Percentiles rank a stretch among this genome's conserved stretches.
phyloP scores from a whole-genome alignment of 2,797 vertebrate genomes.

The Enteromius radiatus region DNA sequence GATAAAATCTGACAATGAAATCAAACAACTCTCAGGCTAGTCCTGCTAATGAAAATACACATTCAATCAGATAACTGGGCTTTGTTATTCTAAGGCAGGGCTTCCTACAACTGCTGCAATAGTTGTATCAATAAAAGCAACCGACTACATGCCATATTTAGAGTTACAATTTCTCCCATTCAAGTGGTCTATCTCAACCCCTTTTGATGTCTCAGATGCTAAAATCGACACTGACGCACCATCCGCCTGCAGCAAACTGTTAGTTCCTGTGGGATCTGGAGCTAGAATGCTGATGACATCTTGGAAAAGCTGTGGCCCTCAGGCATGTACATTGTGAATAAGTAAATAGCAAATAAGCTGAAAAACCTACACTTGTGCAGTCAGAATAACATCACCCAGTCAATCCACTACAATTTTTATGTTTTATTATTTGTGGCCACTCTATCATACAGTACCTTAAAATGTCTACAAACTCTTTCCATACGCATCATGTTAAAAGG shows the following conservation, averaged over 20 bases:
- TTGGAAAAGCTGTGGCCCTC: constrained; percentile 17
- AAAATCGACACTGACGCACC: constrained; percentile 23
- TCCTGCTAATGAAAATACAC: background rate
- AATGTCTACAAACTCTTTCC: background rate
- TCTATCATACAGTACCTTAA: background rate
- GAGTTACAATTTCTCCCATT: background rate
- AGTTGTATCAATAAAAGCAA: background rate
- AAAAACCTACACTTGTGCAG: constrained; percentile 54
- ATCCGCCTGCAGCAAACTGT: constrained; percentile 25
- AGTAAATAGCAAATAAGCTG: constrained; percentile 27
- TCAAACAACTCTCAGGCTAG: background rate
- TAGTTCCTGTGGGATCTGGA: constrained; percentile 6
- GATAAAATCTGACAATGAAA: background rate
- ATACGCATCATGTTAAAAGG: background rate
- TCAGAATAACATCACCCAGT: background rate
- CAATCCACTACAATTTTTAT: background rate
- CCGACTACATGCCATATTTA: background rate
- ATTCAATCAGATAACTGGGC: background rate
- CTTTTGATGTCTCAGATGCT: constrained; percentile 18
- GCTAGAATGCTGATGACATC: constrained; percentile 21
- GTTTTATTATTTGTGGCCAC: background rate
- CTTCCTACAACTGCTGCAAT: background rate
- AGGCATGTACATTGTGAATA: constrained; percentile 17
- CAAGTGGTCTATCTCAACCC: background rate
- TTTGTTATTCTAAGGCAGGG: background rate